These are phyloP conservation scores for Drosophila varians DNA, from an alignment of 1,140 invertebrate genomes.

Conservation along the genomic window DNA sequence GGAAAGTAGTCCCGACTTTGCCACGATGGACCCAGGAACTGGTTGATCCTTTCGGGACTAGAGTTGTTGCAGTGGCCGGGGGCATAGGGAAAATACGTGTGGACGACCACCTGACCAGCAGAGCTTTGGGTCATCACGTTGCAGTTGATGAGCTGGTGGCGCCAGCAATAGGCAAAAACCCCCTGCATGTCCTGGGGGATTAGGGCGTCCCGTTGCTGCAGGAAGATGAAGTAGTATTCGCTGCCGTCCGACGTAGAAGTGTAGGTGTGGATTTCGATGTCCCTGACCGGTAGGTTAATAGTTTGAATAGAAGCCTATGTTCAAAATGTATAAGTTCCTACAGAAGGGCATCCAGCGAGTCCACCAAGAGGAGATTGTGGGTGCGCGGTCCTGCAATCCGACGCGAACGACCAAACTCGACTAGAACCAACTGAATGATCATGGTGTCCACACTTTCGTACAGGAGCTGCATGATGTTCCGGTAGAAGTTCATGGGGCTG, in stretches of 20 bases:
- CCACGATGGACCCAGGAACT: conserved; percentile 37
- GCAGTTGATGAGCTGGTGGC: conserved; percentile 60
- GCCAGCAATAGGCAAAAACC: conserved; percentile 65
- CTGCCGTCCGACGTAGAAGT: conserved; percentile 31
- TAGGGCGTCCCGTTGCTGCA: conserved; percentile 48
- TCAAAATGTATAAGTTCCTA: conserved; percentile 13
- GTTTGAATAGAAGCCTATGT: no score
- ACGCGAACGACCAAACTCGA: conserved; percentile 19
- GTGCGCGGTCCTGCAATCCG: conserved; percentile 29
- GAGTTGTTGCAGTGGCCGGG: conserved; percentile 13
- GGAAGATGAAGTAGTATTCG: conserved; percentile 66
- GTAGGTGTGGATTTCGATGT: conserved; percentile 56
- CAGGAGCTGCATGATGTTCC: conserved; percentile 59
- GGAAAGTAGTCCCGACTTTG: conserved; percentile 47
- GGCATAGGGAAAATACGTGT: conserved; percentile 63
- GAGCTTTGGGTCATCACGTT: conserved; percentile 62
- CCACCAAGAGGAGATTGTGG: conserved; percentile 56
- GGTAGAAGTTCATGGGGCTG: conserved; percentile 59
- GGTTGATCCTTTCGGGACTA: conserved; percentile 35
- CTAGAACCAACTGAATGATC: conserved; percentile 55
- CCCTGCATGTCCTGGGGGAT: conserved; percentile 50
- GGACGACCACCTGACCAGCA: conserved; percentile 42
- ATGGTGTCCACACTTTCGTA: conserved; percentile 63
- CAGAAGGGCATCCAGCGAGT: conserved; percentile 54
- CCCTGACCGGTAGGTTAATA: conserved; percentile 9